Evolutionary conservation across 2,888 invertebrate species (phyloP), one percentile per base, ranked within the genome.

Genomic region (Laothoe populi): DNA sequence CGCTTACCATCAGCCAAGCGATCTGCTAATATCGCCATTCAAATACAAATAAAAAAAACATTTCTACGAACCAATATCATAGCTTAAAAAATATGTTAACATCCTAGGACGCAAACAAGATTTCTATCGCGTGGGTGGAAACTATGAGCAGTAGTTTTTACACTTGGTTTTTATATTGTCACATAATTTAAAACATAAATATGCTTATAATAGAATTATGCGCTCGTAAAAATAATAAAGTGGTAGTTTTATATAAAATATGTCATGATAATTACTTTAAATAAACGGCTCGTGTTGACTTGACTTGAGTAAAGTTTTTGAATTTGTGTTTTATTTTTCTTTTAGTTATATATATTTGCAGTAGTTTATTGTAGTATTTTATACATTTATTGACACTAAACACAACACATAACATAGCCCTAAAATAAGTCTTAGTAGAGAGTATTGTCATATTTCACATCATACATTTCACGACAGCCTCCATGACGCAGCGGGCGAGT

Each of bases 191-290:
- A 48, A 48, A 24, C 11, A 23, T 24, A 13, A 24, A n/a, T n/a
- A n/a, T n/a, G n/a, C 11, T 21, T 21, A 11, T 46, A 21, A 21
- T 23, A 8, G 0, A 7, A 26, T 49, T 49, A 16, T 31, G 48
- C 8, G 49, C 16, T 10, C 49, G 16, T 49, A 16, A 49, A 49
- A 49, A 35, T 19, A 35, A 53, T 53, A 19, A 53, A 53, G 53
- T 19, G 10, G 11, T 5, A 4, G 19, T 35, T 31, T 31, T 7
- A 4, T 31, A 31, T 10, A 11, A 16, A 19, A 44, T 44, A 44
- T 10, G n/a, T 10, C 13, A 49, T 26, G 24, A 16, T 26, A 48
- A 26, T 48, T 26, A 48, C n/a, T 48, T 1, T 48, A 16, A 8
- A 24, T 26, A 48, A 48, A 26, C 24, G n/a, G 5, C n/a, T 48